phyloP scores from a whole-genome alignment of 2,888 invertebrate species.

The Mythimna lalbum region DNA sequence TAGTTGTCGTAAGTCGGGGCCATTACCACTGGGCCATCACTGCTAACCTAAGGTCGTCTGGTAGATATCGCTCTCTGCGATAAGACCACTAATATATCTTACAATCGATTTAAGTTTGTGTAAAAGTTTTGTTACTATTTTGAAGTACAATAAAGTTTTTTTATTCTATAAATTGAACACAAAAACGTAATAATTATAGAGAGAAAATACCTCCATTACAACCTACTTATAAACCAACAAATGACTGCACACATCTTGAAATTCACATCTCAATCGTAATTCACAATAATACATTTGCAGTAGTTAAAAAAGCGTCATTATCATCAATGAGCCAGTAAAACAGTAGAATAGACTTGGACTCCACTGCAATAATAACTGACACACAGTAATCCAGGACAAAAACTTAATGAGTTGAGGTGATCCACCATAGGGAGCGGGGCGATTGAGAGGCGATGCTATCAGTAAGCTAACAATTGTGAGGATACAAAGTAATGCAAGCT shows the following conservation, averaged over 20 bases:
- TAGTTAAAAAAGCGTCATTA: conserved; percentile 59
- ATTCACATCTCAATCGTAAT: conserved; percentile 42
- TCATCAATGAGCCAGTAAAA: conserved; percentile 57
- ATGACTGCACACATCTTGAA: conserved; percentile 39
- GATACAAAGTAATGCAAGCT: too few relatives aligned
- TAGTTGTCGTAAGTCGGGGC: too few relatives aligned
- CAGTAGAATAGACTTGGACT: conserved; percentile 54
- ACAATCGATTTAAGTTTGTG: too few relatives aligned
- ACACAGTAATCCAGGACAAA: conserved; percentile 58
- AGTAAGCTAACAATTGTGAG: neutral
- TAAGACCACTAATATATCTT: too few relatives aligned
- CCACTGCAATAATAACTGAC: conserved; percentile 60
- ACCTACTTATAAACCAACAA: conserved; percentile 18
- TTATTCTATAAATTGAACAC: too few relatives aligned
- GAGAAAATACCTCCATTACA: conserved; percentile 15
- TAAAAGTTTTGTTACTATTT: too few relatives aligned
- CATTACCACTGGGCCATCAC: too few relatives aligned
- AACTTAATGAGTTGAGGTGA: conserved; percentile 62
- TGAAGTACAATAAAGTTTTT: too few relatives aligned
- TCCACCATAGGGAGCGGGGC: conserved; percentile 27
- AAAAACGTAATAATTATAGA: conserved; percentile 19
- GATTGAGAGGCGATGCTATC: conserved; percentile 20
- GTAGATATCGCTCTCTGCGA: too few relatives aligned
- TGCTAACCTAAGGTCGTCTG: too few relatives aligned
- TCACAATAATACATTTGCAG: conserved; percentile 55